Conservation (phyloP, 2,797 vertebrate genomes). For the Chromis chromis region DNA sequence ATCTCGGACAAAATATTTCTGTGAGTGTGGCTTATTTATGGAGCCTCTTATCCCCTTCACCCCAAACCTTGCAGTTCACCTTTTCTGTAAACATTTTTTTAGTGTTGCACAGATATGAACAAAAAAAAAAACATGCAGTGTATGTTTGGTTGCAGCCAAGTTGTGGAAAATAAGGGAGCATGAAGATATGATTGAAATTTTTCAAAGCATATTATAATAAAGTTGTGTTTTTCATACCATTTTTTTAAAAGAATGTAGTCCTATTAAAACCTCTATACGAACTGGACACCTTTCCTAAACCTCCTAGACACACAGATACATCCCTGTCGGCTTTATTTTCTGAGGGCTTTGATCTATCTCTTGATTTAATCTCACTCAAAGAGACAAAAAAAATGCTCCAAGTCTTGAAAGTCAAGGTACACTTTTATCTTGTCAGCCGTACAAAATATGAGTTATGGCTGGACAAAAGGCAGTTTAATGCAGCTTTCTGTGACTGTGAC, state of each 20-base stretch:
- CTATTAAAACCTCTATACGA: slow-evolving; percentile 33
- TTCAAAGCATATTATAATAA: neutral
- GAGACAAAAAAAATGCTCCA: slow-evolving; percentile 50
- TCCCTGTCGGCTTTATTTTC: slow-evolving; percentile 53
- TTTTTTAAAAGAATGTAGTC: slow-evolving; percentile 14
- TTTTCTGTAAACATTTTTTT: slow-evolving; percentile 3
- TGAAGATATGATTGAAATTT: neutral
- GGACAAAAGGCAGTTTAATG: slow-evolving; percentile 69
- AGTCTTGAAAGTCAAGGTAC: slow-evolving; percentile 73
- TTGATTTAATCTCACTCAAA: slow-evolving; percentile 75
- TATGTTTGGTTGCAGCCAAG: no score
- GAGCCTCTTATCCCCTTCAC: neutral
- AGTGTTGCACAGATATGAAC: neutral
- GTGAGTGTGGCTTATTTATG: slow-evolving; percentile 14
- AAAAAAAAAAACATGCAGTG: neutral
- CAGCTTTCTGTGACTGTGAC: slow-evolving; percentile 68
- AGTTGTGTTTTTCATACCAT: neutral
- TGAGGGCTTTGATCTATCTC: slow-evolving; percentile 68
- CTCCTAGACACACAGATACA: slow-evolving; percentile 26
- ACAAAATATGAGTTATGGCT: slow-evolving; percentile 75
- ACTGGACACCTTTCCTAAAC: slow-evolving; percentile 32
- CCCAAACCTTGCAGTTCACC: neutral
- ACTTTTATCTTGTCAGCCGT: slow-evolving; percentile 74
- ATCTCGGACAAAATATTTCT: slow-evolving; percentile 18
- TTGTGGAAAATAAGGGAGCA: no score